phyloP scores from a whole-genome alignment of 2,113 vertebrate species.

The Nannobrachium achirus region DNA sequence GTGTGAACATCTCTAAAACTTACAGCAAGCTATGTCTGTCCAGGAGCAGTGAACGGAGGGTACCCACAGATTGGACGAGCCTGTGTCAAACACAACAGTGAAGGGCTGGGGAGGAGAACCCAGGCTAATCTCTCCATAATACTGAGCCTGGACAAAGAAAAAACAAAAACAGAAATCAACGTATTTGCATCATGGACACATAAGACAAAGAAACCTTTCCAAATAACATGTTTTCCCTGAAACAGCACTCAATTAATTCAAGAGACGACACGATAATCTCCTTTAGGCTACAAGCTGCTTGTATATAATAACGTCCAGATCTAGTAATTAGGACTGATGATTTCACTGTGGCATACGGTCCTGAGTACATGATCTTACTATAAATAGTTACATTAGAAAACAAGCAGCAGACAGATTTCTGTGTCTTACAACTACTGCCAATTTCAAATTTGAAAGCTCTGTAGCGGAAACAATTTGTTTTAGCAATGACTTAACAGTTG shows the following conservation, averaged over 20 bases:
- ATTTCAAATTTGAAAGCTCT: no score
- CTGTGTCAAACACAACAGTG: constrained; percentile 95
- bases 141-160: constrained; percentile 86
- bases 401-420: no score
- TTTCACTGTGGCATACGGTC: no score
- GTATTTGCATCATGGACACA: neutral
- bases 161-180: neutral
- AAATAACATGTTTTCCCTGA: neutral
- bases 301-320: neutral
- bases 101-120: constrained; percentile 90
- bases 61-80: constrained; percentile 98
- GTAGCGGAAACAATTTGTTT: no score
- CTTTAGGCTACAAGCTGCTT: neutral
- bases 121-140: constrained; percentile 88
- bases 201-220: neutral
- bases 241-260: neutral
- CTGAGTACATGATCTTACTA: no score
- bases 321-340: neutral
- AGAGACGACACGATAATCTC: no score
- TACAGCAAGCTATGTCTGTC: constrained; percentile 90
- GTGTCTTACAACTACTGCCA: no score
- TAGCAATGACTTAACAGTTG: no score
- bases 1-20: constrained; percentile 67
- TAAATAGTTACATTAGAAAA: no score
- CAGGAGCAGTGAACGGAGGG: constrained; percentile 88